phyloP scores from a whole-genome alignment of 35 echinoderm and acorn worm genomes.

The Apostichopus californicus region DNA sequence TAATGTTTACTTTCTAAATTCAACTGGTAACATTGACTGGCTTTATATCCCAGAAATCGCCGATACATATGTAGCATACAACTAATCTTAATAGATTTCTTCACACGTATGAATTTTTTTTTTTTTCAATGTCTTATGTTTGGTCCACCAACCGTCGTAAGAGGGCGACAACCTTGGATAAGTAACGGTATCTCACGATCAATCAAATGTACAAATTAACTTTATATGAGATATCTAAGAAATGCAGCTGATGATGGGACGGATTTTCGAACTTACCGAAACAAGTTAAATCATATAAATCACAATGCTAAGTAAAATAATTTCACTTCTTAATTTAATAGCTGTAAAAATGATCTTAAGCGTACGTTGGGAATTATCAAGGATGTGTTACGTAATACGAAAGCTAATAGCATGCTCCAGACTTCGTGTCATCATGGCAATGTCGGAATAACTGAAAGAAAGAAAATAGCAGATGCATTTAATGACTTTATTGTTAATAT shows the following conservation, averaged over 20 bases:
- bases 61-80: conserved; percentile 12
- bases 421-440: conserved; percentile 13
- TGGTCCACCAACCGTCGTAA: too few species aligned
- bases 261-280: neutral
- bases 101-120: neutral
- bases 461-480: conserved; percentile 34
- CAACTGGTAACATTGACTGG: conserved; percentile 5
- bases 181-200: conserved; percentile 7
- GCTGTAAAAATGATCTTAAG: conserved; percentile 26
- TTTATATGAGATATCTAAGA: conserved; percentile 30
- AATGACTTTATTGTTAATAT: conserved; percentile 19
- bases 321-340: conserved; percentile 19
- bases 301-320: conserved; percentile 25
- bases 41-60: neutral
- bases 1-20: conserved; percentile 32
- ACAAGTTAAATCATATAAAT: conserved; percentile 26
- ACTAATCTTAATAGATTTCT: neutral
- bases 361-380: neutral
- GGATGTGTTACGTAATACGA: conserved; percentile 14
- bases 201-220: conserved; percentile 11
- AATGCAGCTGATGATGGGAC: conserved; percentile 5
- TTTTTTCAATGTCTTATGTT: too few species aligned
- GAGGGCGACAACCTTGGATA: neutral
- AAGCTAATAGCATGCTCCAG: neutral
- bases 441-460: neutral